These are phyloP conservation scores for Andrena cerasifolii DNA, from an alignment of 1,140 invertebrate genomes.

Conservation along the genomic window DNA sequence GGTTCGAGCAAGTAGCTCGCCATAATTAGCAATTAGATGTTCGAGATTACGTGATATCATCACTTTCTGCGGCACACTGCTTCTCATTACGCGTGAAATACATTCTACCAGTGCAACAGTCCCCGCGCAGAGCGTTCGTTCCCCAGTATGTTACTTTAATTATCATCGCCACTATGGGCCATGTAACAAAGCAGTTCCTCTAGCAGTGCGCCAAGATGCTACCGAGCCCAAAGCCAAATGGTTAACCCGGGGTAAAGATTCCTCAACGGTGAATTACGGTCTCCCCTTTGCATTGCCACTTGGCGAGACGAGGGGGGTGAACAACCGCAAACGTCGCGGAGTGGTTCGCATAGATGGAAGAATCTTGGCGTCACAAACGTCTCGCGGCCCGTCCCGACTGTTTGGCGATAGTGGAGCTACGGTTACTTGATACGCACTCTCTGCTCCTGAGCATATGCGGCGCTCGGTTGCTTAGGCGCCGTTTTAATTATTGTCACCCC, in stretches of 20 bases:
- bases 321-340: neutral
- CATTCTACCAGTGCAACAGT: slow-evolving; percentile 3
- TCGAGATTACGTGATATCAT: neutral
- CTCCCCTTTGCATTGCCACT: neutral
- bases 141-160: slow-evolving; percentile 15
- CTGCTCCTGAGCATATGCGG: neutral
- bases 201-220: neutral
- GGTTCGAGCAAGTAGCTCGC: slow-evolving; percentile 28
- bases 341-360: neutral
- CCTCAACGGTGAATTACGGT: slow-evolving; percentile 15
- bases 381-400: too few species aligned
- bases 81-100: neutral
- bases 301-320: neutral
- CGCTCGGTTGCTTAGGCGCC: slow-evolving; percentile 17
- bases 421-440: neutral
- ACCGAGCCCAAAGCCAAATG: neutral
- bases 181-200: slow-evolving; percentile 5
- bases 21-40: slow-evolving; percentile 41
- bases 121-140: neutral
- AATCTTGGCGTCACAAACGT: neutral
- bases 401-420: neutral
- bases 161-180: neutral
- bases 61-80: neutral
- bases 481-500: slow-evolving; percentile 23
- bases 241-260: slow-evolving; percentile 10